These are phyloP conservation scores for Stigmatopora argus DNA, from an alignment of 2,113 vertebrate genomes.

Conservation along the genomic window DNA sequence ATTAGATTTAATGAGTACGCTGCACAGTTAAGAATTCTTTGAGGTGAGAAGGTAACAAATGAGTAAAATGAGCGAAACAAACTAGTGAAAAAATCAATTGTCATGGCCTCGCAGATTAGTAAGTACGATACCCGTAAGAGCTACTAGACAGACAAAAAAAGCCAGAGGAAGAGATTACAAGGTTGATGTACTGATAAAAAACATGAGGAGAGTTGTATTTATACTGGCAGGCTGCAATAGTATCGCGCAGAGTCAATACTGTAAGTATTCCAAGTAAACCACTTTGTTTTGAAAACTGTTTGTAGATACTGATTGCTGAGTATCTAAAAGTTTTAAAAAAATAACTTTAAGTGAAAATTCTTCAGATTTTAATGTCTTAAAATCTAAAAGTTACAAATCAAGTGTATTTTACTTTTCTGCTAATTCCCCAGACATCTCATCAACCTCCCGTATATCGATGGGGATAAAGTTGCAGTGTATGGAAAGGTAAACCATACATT, in stretches of 20 bases:
- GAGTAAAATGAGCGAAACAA: no score
- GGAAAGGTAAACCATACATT: constrained; percentile 58
- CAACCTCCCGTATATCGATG: constrained; percentile 58
- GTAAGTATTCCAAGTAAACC: background rate
- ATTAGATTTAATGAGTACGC: background rate
- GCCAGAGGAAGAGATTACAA: no score
- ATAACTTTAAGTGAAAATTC: background rate
- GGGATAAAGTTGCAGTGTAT: constrained; percentile 61
- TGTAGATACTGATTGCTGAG: background rate
- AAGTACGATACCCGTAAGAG: no score
- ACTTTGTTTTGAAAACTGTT: background rate
- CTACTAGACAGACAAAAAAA: no score
- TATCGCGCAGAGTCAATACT: background rate
- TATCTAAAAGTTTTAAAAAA: background rate
- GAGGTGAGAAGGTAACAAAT: no score
- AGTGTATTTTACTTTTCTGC: background rate
- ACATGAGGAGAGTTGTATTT: background rate
- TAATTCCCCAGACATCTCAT: constrained; percentile 50
- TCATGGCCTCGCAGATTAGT: no score
- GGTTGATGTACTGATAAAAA: no score
- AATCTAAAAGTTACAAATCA: background rate
- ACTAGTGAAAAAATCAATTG: no score
- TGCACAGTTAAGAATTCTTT: no score
- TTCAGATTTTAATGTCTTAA: background rate
- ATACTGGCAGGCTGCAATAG: background rate